Evolutionary conservation across 2,113 vertebrate genomes (phyloP), one percentile per base, ranked within the genome.

Genomic region (Phodopus roborovskii): DNA sequence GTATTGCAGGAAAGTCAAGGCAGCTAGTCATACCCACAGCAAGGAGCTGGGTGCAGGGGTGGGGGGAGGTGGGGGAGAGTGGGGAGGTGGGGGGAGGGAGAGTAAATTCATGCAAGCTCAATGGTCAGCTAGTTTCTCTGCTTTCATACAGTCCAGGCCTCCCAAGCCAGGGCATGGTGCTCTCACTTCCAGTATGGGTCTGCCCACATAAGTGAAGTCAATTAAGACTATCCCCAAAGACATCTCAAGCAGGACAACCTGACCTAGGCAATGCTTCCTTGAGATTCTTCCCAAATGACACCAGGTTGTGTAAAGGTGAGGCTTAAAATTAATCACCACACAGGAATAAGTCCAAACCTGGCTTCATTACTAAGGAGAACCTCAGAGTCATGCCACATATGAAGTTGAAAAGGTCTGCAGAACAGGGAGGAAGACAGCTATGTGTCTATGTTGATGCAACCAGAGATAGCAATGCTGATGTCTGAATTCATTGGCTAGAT

Each of bases 391-490:
- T 26, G 50, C 60, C 33, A 8, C 33, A 26, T 62, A 58, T 8
- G 0, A 13, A 22, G 56, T 39, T 60, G 50, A 12, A 64, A 78
- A 58, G n/a, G 13, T n/a, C 4, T 58, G 71, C 45, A 17, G 24
- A 48, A 20, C 3, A 42, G 16, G 0, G 4, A 42, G 4, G 58
- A 17, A 36, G 53, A 11, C 26, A 24, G 70, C 75, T 2, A 13
- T 0, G 8, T 2, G 28, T 77, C n/a, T 36, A 7, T 3, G 15
- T 13, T 10, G 7, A n/a, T 60, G 1, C 2, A 17, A n/a, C 9
- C 36, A 22, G 8, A 6, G 10, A 42, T 26, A 36, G n/a, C 6
- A 50, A 17, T 7, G 33, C 64, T 84, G 13, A 10, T 2, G 9
- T 7, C 2, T 33, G 64, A 58, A 33, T 53, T 71, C 30, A 16